Percentiles rank a stretch among this genome's conserved stretches.
These are phyloP conservation scores for Phalacrocorax brasilianus DNA, from an alignment of 2,113 vertebrate genomes.

Conservation along the genomic window DNA sequence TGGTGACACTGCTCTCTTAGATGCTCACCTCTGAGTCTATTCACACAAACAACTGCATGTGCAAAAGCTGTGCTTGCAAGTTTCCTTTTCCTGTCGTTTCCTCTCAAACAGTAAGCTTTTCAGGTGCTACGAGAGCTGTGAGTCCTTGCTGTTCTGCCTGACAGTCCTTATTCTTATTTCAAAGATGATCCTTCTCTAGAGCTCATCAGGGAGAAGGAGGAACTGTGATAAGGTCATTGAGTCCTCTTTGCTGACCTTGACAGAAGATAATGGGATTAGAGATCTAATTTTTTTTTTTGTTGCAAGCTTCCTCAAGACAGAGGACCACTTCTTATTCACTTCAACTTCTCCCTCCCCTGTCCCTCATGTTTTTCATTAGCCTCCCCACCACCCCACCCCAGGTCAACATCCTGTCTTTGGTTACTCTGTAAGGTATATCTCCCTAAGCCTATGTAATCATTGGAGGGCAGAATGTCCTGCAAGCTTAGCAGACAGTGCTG, in stretches of 20 bases:
- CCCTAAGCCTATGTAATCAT: neutral
- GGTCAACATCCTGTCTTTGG: neutral
- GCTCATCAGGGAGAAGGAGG: neutral
- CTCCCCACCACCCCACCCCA: fast-evolving
- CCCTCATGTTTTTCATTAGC: neutral
- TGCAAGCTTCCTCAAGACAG: neutral
- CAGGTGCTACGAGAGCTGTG: neutral
- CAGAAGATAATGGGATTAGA: neutral
- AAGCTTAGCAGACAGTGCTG: neutral
- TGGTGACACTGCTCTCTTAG: neutral
- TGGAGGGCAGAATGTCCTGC: constrained; percentile 33
- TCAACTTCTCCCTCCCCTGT: neutral
- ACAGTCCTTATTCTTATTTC: neutral
- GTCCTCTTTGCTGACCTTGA: neutral
- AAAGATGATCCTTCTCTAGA: neutral
- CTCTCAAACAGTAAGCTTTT: neutral
- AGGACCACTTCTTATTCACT: neutral
- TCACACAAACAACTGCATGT: neutral
- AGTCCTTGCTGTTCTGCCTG: neutral
- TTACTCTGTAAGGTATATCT: neutral
- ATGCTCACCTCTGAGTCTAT: neutral
- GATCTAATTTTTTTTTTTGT: neutral
- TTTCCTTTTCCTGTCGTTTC: neutral
- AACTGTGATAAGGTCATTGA: neutral
- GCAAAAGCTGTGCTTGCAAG: neutral